A percentile compares a stretch with the other conserved stretches of the same genome.
Evolutionary conservation across 1,140 invertebrate species (phyloP).

Genomic region (Euglossa dilemma): DNA sequence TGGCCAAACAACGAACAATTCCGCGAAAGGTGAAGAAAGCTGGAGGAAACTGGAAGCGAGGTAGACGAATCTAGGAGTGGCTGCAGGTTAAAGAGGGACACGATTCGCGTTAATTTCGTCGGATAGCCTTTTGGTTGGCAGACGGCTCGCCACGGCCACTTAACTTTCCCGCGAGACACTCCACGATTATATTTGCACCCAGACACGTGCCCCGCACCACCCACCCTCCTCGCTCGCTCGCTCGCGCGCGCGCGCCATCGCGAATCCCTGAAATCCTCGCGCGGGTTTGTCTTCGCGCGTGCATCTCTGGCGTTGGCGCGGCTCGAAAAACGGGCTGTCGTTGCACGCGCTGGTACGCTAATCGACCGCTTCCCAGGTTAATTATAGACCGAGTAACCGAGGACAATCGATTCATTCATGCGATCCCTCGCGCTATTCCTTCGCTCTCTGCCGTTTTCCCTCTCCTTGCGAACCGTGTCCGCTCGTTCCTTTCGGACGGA

Average conservation of each 20-base stretch:
- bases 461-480: background rate
- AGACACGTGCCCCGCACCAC: slow-evolving; percentile 49
- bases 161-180: slow-evolving; percentile 66
- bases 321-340: background rate
- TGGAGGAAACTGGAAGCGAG: background rate
- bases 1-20: background rate
- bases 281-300: slow-evolving; percentile 3
- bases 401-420: background rate
- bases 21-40: background rate
- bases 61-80: background rate
- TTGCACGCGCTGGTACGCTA: background rate
- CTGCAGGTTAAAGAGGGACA: background rate
- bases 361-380: background rate
- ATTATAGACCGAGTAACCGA: background rate
- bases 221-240: background rate
- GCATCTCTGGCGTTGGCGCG: background rate
- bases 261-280: slow-evolving; percentile 5
- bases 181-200: slow-evolving; percentile 66
- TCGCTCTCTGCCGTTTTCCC: background rate
- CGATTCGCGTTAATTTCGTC: slow-evolving; percentile 48
- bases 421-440: background rate
- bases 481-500: too few relatives aligned
- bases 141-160: slow-evolving; percentile 61
- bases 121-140: slow-evolving; percentile 14
- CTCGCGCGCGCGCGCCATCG: background rate